Conservation (phyloP, 2,113 vertebrate species). For the Crotalus viridis region DNA sequence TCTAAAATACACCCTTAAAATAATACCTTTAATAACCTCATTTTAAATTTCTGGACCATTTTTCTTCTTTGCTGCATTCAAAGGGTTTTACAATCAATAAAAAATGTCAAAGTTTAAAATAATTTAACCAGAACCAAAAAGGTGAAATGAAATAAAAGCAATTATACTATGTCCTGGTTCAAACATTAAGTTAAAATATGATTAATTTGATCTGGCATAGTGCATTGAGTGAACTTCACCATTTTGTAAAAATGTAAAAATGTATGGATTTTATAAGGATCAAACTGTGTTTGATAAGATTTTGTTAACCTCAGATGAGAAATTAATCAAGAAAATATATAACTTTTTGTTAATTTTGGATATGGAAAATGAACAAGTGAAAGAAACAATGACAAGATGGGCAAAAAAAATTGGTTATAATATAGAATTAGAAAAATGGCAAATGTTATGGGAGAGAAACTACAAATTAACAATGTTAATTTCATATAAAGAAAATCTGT, state of each 20-base stretch:
- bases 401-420: no score
- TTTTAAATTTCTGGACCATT: neutral
- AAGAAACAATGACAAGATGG: no score
- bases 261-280: no score
- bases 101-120: neutral
- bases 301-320: no score
- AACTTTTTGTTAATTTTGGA: no score
- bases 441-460: no score
- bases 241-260: neutral
- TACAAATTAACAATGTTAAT: no score
- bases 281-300: no score
- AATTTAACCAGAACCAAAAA: neutral
- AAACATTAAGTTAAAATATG: neutral
- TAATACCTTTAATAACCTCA: neutral
- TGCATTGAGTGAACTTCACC: neutral
- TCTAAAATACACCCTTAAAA: neutral
- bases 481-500: no score
- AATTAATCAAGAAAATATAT: no score
- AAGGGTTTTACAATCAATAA: neutral
- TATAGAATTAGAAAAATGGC: no score
- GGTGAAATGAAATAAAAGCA: neutral
- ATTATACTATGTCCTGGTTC: neutral
- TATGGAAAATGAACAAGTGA: no score
- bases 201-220: neutral
- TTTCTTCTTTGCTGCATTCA: neutral